Base-by-base conservation (phyloP, 2,888 invertebrate genomes). In the Heliconius cydno region DNA sequence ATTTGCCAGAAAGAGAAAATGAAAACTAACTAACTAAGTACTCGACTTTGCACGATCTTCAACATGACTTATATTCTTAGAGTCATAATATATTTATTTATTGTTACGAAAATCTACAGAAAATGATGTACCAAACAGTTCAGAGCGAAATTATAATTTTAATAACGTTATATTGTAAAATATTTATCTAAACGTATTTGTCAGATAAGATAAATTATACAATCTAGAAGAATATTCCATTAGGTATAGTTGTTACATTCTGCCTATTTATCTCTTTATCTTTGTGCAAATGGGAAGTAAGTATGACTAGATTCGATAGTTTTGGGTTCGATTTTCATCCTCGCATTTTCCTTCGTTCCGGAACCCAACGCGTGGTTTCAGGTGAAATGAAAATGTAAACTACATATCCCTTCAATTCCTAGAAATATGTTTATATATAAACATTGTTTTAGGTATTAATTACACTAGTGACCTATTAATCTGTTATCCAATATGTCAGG, bases 191-290 rank as follows among this genome's bases (percentile, higher is more conserved):
- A 41, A 70, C 41, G 15, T n/a, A 19, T 41, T 41, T 41, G 7
- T 68, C 3, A 70, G 70, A 70, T 70, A 70, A 70, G 70, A 70
- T 70, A 70, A 41, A 70, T 70, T 70, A 41, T 70, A 70, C 41
- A 70, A 28, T 41, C n/a, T 41, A 70, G 25, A 70, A 41, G 41
- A 41, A 70, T 41, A 41, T 70, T 70, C 70, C 41, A 68, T 15
- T 46, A 15, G 34, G 34, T 34, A 34, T 28, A 65, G 28, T 65
- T 63, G 63, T 63, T n/a, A 63, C 25, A 63, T 25, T 12, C 15
- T 0, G 30, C 15, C 15, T 57, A 57, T 57, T 19, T 57, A 57
- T 57, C 57, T 7, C 34, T 34, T 34, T 57, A 22, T 12, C 12
- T 34, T 34, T 1, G 22, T 22, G 52, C 7, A 22, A 1, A 22